These are phyloP conservation scores for Sinhomidia bicolor DNA, from an alignment of 2,888 invertebrate genomes.

Conservation along the genomic window DNA sequence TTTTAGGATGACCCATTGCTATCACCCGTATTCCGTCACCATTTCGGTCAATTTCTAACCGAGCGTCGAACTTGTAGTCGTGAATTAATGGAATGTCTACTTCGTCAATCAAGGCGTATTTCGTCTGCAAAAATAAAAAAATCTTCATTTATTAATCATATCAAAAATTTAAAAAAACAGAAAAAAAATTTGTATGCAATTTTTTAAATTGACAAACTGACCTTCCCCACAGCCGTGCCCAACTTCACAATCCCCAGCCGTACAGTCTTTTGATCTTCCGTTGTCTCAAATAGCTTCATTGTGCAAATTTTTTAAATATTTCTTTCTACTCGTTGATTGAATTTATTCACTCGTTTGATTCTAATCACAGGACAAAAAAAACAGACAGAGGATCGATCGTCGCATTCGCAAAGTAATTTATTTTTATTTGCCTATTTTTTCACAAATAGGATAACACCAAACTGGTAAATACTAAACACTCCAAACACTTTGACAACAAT, in stretches of 20 bases:
- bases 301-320: conserved; percentile 2
- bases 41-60: conserved; percentile 83
- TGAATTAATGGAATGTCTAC: conserved; percentile 83
- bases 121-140: conserved; percentile 81
- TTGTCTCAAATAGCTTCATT: conserved; percentile 79
- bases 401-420: neutral
- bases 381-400: no score
- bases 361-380: neutral
- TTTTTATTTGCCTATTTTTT: no score
- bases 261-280: conserved; percentile 78
- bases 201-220: conserved; percentile 77
- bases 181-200: conserved; percentile 11
- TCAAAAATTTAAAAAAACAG: neutral
- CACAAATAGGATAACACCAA: no score
- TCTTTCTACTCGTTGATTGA: neutral
- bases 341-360: neutral
- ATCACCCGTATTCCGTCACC: conserved; percentile 83
- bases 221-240: conserved; percentile 83
- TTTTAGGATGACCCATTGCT: conserved; percentile 81
- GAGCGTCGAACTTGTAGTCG: conserved; percentile 83
- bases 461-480: no score
- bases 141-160: no score
- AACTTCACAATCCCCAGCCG: conserved; percentile 82
- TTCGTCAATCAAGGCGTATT: conserved; percentile 83
- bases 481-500: no score